These are phyloP conservation scores for Perizoma affinitatum DNA, from an alignment of 2,888 invertebrate species.

Conservation along the genomic window DNA sequence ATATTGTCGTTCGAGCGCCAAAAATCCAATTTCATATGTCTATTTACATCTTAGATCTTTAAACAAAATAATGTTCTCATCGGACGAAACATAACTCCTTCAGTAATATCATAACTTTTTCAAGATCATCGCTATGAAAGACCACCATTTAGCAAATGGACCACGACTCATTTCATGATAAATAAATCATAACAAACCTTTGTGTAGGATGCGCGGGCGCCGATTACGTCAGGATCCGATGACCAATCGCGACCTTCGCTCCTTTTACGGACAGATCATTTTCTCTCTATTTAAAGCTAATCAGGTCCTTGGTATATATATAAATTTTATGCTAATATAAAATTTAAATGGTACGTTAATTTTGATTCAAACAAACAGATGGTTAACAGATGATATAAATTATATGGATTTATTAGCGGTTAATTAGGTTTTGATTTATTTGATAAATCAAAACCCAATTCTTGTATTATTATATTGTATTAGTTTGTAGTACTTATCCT, in stretches of 20 bases:
- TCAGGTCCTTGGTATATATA: slow-evolving; percentile 24
- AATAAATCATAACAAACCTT: slow-evolving; percentile 68
- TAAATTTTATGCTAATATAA: slow-evolving; percentile 18
- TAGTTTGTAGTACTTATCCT: no score
- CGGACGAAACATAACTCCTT: slow-evolving; percentile 9
- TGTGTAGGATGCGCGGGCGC: slow-evolving; percentile 71
- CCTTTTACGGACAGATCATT: slow-evolving; percentile 29
- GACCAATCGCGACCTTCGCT: slow-evolving; percentile 41
- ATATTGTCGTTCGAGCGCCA: no score
- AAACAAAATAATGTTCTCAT: no score
- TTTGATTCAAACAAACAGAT: slow-evolving; percentile 13
- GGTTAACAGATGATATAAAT: slow-evolving; percentile 23
- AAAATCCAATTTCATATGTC: no score
- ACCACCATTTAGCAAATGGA: slow-evolving; percentile 52
- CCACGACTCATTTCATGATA: slow-evolving; percentile 59
- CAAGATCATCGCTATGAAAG: slow-evolving; percentile 24
- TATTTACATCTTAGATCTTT: no score
- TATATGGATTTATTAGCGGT: slow-evolving; percentile 15
- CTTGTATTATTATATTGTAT: no score
- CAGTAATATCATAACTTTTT: slow-evolving; percentile 18
- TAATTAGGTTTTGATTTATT: slow-evolving; percentile 11
- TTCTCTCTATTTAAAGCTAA: slow-evolving; percentile 28
- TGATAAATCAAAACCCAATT: no score
- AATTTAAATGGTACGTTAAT: slow-evolving; percentile 16
- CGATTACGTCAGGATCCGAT: slow-evolving; percentile 59